Percentiles rank a stretch among this genome's conserved stretches.
phyloP scores from a whole-genome alignment of 2,797 vertebrate genomes.

The Galagoides demidoff region DNA sequence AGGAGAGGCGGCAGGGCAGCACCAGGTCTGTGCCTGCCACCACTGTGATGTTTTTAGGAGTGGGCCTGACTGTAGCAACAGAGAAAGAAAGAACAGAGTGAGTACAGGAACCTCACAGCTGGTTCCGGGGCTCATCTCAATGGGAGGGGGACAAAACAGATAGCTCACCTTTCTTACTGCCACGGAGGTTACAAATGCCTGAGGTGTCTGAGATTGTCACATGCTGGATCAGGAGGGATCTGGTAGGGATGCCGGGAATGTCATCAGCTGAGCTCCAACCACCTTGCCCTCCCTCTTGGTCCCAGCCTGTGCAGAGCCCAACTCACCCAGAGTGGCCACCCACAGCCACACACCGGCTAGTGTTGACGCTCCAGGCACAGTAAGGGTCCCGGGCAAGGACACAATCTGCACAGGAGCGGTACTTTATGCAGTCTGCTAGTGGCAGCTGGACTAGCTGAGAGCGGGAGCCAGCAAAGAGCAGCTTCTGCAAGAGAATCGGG shows the following conservation, averaged over 20 bases:
- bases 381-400: slow-evolving; percentile 95
- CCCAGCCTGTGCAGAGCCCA: fast-evolving
- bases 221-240: slow-evolving; percentile 86
- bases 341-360: slow-evolving; percentile 84
- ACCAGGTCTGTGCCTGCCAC: slow-evolving; percentile 95
- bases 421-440: slow-evolving; percentile 92
- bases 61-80: slow-evolving; percentile 86
- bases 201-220: slow-evolving; percentile 78
- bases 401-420: slow-evolving; percentile 93
- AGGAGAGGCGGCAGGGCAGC: slow-evolving; percentile 94
- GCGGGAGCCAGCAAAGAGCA: slow-evolving; percentile 92
- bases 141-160: background rate
- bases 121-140: background rate
- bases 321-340: slow-evolving; percentile 80
- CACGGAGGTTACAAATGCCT: slow-evolving; percentile 78
- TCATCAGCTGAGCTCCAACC: background rate
- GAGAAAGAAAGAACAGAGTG: background rate
- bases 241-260: background rate
- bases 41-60: slow-evolving; percentile 92
- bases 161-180: slow-evolving; percentile 83
- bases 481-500: slow-evolving; percentile 84
- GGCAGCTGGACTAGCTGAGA: slow-evolving; percentile 92
- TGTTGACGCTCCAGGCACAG: slow-evolving; percentile 93
- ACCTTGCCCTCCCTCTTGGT: background rate
- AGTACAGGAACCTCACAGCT: background rate